Evolutionary conservation across 2,797 vertebrate species (phyloP), one percentile per base, ranked within the genome.

Genomic region (Euthynnus affinis): DNA sequence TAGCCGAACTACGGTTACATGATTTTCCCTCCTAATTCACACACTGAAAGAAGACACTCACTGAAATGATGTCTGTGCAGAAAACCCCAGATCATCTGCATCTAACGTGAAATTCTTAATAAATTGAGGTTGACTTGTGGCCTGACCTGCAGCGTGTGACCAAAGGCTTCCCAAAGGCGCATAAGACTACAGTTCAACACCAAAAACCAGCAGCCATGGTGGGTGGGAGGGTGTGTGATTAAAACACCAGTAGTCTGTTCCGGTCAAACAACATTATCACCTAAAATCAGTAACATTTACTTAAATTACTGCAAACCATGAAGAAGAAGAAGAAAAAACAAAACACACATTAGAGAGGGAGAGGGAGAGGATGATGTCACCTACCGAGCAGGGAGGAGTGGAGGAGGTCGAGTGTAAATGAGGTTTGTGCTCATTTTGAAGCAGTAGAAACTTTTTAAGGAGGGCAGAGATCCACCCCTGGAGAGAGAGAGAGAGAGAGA

Each of bases 381-480:
- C 18, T 85, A 89, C 86, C 77, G 0, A 49, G 46, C 46, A 25
- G 56, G 7, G 48, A 32, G 1, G 29, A 62, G 20, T 0, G 6
- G 61, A 75, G 25, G 49, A 64, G n/a, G 40, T 49, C n/a, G 48
- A 76, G 34, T 29, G 55, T 8, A 34, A 49, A 67, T 49, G 18
- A 52, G 42, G 13, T 57, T 20, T 76, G 1, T 76, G 37, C 9
- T 78, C 1, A 58, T 51, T 73, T 51, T 44, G 12, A 69, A 40
- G 60, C 53, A 17, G 73, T 20, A 29, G 9, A 17, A 40, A 55
- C 56, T 66, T 76, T 82, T 71, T 76, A 82, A 81, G 13, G 29
- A 9, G 20, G 22, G 29, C n/a, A 60, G 17, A 65, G 88, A 81
- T 62, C 87, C 84, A 56, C 71, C 79, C 85, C 48, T 62, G 12